These are phyloP conservation scores for Oikopleura vanhoeffeni DNA, from an alignment of 23 tunicate genomes.

Conservation along the genomic window DNA sequence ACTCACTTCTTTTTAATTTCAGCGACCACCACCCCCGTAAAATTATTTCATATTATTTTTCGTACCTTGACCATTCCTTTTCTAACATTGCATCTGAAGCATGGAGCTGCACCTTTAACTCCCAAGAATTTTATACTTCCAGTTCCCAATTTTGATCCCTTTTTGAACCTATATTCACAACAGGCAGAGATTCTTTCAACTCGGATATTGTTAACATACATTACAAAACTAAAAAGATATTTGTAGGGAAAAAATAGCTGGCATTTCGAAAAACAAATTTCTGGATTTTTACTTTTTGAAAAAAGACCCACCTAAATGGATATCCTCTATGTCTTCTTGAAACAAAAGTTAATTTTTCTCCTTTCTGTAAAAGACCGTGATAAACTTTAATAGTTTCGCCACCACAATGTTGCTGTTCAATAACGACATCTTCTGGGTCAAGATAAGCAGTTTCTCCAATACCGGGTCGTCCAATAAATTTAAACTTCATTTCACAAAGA, in stretches of 20 bases:
- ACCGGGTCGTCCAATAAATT: slow-evolving; percentile 56
- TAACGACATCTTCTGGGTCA: slow-evolving; percentile 68
- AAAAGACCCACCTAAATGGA: slow-evolving; percentile 36
- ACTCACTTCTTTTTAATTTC: too few relatives aligned
- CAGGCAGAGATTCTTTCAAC: slow-evolving; percentile 80
- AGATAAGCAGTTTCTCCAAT: slow-evolving; percentile 52
- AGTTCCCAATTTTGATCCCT: slow-evolving; percentile 46
- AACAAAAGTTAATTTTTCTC: slow-evolving; percentile 52
- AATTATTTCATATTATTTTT: too few relatives aligned
- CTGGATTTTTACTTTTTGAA: background rate
- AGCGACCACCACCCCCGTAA: too few relatives aligned
- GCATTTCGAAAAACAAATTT: background rate
- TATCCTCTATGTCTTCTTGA: slow-evolving; percentile 74
- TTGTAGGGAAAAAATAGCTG: background rate
- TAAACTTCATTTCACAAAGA: background rate
- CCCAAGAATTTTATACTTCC: slow-evolving; percentile 56
- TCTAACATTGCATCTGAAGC: slow-evolving; percentile 28
- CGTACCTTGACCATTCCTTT: background rate
- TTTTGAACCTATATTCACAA: slow-evolving; percentile 81
- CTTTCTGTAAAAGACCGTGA: slow-evolving; percentile 40
- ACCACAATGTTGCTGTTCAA: slow-evolving; percentile 90
- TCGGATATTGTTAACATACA: slow-evolving; percentile 58
- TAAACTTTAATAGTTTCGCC: slow-evolving; percentile 82
- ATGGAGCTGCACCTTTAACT: slow-evolving; percentile 66
- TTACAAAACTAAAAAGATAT: slow-evolving; percentile 18